Base-by-base conservation (phyloP, 2,113 vertebrate species). In the Sminthopsis crassicaudata region DNA sequence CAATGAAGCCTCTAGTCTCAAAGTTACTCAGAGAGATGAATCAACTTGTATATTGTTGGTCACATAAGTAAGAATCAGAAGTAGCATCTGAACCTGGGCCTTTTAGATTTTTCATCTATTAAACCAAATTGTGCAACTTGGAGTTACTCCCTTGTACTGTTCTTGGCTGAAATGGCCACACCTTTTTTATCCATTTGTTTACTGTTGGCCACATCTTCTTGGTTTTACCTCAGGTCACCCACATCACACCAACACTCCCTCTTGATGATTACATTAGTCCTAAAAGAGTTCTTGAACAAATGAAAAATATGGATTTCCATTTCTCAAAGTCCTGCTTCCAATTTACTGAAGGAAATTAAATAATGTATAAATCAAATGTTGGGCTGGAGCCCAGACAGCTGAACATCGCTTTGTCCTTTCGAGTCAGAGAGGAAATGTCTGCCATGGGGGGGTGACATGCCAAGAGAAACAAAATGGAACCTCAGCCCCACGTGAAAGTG, bases 301-400 rank as follows among this genome's bases (percentile, higher is more conserved):
- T 98, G 98, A 98, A 98, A 98, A 98, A 98, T 98, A 98, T 98
- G 98, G 98, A 99, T 98, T 98, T 98, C 98, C 97, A 99, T 97
- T 98, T 98, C 98, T 98, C 95, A 98, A 98, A 98, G 97, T 96
- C 97, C 98, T 99, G 99, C 98, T 99, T 99, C 98, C 98, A 99
- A 99, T 99, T 99, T 99, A 99, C 98, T 98, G 98, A 98, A 99
- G 99, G 99, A 99, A 99, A 99, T 99, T 98, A 99, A 99, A 99
- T 99, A 99, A 99, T 99, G 98, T 99, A 98, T 99, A 99, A 99
- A 99, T 99, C 98, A 99, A 99, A 99, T 96, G 96, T 94, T 98
- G 98, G 98, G 98, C 98, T 42, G 94, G 96, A 97, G 96, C 98
- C 98, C 98, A 97, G 98, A 98, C 99, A 99, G 98, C 99, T 99